Base-by-base conservation (phyloP, 2,888 invertebrate species). In the Drosophila paucipuncta region DNA sequence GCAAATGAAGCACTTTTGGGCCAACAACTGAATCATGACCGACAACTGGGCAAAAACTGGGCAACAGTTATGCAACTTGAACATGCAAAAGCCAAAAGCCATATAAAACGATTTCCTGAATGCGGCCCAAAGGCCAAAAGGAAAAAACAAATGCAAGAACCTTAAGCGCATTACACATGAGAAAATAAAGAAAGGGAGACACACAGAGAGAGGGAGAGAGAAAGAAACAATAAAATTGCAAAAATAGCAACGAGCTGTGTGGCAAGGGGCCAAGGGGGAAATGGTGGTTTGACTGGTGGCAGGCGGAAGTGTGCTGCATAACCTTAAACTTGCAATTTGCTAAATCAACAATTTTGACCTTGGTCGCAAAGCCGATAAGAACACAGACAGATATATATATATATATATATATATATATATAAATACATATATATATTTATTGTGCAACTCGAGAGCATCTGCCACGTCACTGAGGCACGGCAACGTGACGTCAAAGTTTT, bases 21-120 rank as follows among this genome's bases (percentile, higher is more conserved):
- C 35, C 43, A 52, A 16, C 10, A 25, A 54, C 64, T 73, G 80
- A 82, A 55, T 83, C 83, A 80, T 69, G 39, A 47, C 58, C 61
- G 66, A 55, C 30, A 68, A 25, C 47, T 25, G 47, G 41, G 41
- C 11, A n/a, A 11, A 43, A 39, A 7, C 39, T 18, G 55, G 57
- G 63, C 43, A 58, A 28, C 65, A 72, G 77, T 85, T 85, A 80
- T 87, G 85, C 75, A 85, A 87, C 78, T 71, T 63, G 65, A 53
- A 65, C 82, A 77, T 73, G 79, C 69, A 52, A 53, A 61, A 43
- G 5, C n/a, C 68, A 67, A 79, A 86, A 82, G 84, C 86, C 84
- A 84, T 80, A 85, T 65, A 83, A 87, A 83, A 74, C 62, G 74
- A 88, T 88, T 88, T 85, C 89, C 85, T 83, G 75, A 68, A 55